phyloP scores from a whole-genome alignment of 2,113 vertebrate species.

The Rhabdornis inornatus region DNA sequence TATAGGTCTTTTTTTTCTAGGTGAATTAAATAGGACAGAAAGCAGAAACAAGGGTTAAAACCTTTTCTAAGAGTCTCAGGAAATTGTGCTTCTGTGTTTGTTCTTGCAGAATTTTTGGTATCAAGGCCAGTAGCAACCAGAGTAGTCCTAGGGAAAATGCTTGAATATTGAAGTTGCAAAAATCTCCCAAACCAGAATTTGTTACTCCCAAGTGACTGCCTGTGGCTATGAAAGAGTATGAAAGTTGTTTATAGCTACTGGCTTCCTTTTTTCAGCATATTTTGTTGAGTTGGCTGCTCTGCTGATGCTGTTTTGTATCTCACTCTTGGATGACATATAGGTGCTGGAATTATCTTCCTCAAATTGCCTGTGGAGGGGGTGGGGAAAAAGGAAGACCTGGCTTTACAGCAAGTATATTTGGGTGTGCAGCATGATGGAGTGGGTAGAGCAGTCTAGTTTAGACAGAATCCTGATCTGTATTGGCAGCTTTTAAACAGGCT shows the following conservation, averaged over 20 bases:
- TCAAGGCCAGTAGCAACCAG: background rate
- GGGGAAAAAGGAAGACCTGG: background rate
- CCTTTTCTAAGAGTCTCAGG: background rate
- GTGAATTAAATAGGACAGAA: background rate
- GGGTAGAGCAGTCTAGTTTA: background rate
- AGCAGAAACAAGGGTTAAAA: background rate
- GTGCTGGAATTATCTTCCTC: background rate
- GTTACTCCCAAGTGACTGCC: background rate
- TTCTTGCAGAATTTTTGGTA: background rate
- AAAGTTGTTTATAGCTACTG: background rate
- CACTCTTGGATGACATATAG: background rate
- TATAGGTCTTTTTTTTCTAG: background rate
- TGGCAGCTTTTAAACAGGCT: background rate
- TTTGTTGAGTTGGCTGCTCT: background rate
- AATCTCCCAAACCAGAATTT: background rate
- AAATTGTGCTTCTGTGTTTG: background rate
- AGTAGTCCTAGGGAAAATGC: background rate
- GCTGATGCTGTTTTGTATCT: background rate
- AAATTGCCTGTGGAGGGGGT: background rate
- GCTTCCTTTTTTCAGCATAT: background rate
- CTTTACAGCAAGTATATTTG: background rate
- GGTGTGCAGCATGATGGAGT: background rate
- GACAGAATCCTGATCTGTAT: background rate
- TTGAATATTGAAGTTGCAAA: background rate
- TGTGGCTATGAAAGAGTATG: background rate